Base-by-base conservation (phyloP, 2,888 invertebrate species). In the Crepidodera aurea region DNA sequence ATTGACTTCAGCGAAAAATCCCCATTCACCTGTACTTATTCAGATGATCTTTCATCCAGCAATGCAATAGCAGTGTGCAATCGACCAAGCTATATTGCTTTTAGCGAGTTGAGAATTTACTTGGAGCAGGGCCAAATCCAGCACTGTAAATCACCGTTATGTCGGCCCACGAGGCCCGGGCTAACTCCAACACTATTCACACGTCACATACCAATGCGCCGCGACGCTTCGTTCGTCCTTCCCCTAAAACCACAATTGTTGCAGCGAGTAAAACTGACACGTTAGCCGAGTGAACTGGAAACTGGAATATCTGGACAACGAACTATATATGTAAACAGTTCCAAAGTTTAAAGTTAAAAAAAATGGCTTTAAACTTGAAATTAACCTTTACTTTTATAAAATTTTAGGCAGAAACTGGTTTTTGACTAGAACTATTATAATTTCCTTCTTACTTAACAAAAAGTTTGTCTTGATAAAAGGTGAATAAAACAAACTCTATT, bases 71-170 rank as follows among this genome's bases (percentile, higher is more conserved):
- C 29, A 13, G 37, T 46, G 44, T 62, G 56, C 51, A 56, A 62
- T 51, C 56, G 61, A 56, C 42, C 56, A 22, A 37, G 56, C 51
- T 56, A 56, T 56, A 56, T 44, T 37, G 58, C 60, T 64, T 64
- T 64, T 61, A 64, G 58, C 57, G 57, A 51, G 62, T 37, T 60
- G 59, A 53, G 55, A 50, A 61, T 70, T 65, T 67, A 61, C 66
- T 65, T 75, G 75, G 75, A 71, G 39, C 18, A 46, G 32, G 51
- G 69, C 75, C 75, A 75, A 70, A 69, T 68, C 66, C 65, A 58
- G 62, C 69, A 66, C 70, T 72, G 71, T 74, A 75, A 75, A 74
- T 75, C 73, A 75, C 69, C 46, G 56, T 57, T 42, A 60, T 64
- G 60, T 64, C 60, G 62, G 40, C 53, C 32, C 44, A 16, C 10